Percentiles rank a stretch among this genome's conserved stretches.
These are phyloP conservation scores for Sebastes goodei DNA, from an alignment of 2,797 vertebrate genomes.

Conservation along the genomic window DNA sequence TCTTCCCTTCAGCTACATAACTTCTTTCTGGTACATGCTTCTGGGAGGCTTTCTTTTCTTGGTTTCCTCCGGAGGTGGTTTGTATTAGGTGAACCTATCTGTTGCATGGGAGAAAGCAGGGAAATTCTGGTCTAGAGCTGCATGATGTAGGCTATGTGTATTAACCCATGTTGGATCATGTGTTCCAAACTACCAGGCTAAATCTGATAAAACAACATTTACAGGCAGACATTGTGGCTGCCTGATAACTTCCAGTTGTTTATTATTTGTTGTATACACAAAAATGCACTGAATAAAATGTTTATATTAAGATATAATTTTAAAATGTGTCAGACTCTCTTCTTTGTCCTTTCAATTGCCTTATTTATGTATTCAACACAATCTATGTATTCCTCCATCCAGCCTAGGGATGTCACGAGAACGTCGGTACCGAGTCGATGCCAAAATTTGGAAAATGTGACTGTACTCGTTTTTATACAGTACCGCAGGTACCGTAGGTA, in stretches of 20 bases:
- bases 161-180: conserved; percentile 94
- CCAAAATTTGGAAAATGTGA: too few relatives aligned
- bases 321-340: conserved; percentile 82
- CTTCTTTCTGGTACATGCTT: conserved; percentile 86
- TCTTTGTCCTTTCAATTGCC: conserved; percentile 36
- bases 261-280: conserved; percentile 99
- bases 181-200: conserved; percentile 91
- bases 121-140: conserved; percentile 93
- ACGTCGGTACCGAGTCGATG: too few relatives aligned
- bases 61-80: conserved; percentile 81
- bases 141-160: conserved; percentile 99
- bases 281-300: conserved; percentile 98
- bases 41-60: conserved; percentile 87
- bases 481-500: too few relatives aligned
- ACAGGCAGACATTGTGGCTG: conserved; percentile 84
- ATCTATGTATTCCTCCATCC: background rate
- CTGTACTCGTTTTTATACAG: too few relatives aligned
- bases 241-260: conserved; percentile 92
- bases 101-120: conserved; percentile 99
- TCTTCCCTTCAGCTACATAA: conserved; percentile 87
- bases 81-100: conserved; percentile 92
- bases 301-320: conserved; percentile 98
- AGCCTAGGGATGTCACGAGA: background rate
- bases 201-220: conserved; percentile 85
- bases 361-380: background rate